Percentiles rank a stretch among this genome's conserved stretches.
Conservation (phyloP, 2,797 vertebrate species). For the Ceyx erithaca region DNA sequence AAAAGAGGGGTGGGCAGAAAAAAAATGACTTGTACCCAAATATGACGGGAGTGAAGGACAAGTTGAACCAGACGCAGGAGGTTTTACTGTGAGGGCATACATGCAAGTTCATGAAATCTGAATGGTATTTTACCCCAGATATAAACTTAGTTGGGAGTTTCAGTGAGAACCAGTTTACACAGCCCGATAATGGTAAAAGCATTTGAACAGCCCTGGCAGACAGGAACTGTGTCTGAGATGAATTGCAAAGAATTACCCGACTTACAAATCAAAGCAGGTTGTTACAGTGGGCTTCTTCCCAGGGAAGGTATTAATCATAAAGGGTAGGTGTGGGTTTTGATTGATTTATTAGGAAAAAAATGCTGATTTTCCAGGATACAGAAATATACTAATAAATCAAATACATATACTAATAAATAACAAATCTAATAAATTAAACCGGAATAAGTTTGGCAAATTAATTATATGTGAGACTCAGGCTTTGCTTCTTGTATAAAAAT, state of each 20-base stretch:
- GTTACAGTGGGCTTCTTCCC: not conserved
- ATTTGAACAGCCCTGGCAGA: not conserved
- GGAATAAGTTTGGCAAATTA: not conserved
- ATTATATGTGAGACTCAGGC: not conserved
- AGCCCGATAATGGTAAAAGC: not conserved
- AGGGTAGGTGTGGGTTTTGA: not conserved
- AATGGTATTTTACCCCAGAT: not conserved
- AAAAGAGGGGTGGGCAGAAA: not conserved
- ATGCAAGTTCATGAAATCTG: not conserved
- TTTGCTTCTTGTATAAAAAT: not conserved
- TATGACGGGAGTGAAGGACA: not conserved
- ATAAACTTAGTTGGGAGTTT: not conserved
- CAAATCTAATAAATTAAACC: not conserved
- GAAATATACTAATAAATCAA: not conserved
- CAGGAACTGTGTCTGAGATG: not conserved
- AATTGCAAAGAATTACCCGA: not conserved
- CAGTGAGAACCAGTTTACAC: not conserved
- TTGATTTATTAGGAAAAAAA: not conserved
- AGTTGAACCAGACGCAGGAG: not conserved
- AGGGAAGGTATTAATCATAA: not conserved
- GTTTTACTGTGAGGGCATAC: not conserved
- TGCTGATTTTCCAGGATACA: not conserved
- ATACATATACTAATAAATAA: not conserved
- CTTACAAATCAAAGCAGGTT: not conserved
- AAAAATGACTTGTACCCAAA: not conserved